Percentiles rank a stretch among this genome's conserved stretches.
Conservation (phyloP, 2,797 vertebrate genomes). For the Ataeniobius toweri region DNA sequence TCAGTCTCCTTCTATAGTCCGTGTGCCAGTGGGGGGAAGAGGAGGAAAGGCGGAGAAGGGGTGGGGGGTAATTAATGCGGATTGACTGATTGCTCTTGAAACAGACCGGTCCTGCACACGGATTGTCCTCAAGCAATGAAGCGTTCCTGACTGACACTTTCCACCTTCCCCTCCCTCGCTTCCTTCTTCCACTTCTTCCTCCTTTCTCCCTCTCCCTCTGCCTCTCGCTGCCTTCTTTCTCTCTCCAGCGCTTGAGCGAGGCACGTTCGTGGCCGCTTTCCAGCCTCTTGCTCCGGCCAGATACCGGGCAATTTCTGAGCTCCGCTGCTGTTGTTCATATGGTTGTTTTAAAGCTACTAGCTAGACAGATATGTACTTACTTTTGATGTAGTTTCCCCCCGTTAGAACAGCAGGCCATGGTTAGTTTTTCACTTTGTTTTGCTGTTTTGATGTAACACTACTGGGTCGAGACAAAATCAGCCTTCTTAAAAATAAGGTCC, state of each 20-base stretch:
- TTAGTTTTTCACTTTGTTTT: neutral
- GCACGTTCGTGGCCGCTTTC: conserved; percentile 6
- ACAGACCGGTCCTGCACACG: conserved; percentile 83
- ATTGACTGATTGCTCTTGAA: conserved; percentile 91
- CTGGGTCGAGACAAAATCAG: neutral
- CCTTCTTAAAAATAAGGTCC: neutral
- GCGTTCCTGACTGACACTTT: conserved; percentile 82
- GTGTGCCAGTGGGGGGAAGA: conserved; percentile 64
- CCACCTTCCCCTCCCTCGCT: conserved; percentile 65
- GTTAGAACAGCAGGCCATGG: neutral
- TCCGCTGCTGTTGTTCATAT: neutral
- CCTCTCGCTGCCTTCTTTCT: conserved; percentile 15
- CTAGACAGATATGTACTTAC: neutral
- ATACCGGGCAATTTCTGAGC: neutral
- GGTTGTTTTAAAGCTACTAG: neutral
- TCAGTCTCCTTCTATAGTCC: conserved; percentile 43
- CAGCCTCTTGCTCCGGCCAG: conserved; percentile 5
- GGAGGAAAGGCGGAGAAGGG: conserved; percentile 40
- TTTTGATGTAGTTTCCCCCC: neutral
- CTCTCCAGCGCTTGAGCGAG: conserved; percentile 14
- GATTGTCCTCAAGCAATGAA: conserved; percentile 83
- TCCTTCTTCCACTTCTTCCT: conserved; percentile 27
- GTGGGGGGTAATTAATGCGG: conserved; percentile 85
- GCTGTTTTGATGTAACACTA: neutral
- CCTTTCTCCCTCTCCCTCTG: conserved; percentile 1